These are phyloP conservation scores for Cecropterus lyciades DNA, from an alignment of 1,140 invertebrate genomes.

Conservation along the genomic window DNA sequence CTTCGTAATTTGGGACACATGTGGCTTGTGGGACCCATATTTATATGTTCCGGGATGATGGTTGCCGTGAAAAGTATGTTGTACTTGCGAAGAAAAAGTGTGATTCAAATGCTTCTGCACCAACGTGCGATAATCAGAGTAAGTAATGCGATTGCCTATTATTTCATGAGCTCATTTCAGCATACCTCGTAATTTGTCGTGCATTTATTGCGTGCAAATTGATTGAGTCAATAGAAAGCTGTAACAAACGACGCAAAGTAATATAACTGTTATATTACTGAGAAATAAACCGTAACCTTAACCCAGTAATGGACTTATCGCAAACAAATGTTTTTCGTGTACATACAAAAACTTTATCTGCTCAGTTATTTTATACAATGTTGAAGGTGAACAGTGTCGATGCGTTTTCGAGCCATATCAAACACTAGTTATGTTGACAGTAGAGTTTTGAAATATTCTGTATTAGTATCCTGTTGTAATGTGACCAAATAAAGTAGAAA, in stretches of 20 bases:
- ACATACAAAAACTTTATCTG: conserved; percentile 34
- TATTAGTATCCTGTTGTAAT: too few relatives aligned
- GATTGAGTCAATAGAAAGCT: conserved; percentile 36
- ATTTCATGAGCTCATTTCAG: conserved; percentile 25
- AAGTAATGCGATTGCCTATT: conserved; percentile 52
- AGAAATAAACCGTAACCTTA: conserved; percentile 42
- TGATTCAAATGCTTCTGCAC: conserved; percentile 87
- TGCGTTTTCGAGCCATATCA: conserved; percentile 4
- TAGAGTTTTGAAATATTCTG: too few relatives aligned
- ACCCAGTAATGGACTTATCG: conserved; percentile 44
- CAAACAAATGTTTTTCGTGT: conserved; percentile 31
- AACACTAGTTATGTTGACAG: background rate
- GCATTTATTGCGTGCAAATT: conserved; percentile 35
- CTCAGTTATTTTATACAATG: conserved; percentile 17
- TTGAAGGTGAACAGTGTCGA: conserved; percentile 19
- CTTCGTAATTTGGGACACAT: conserved; percentile 87
- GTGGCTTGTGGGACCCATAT: conserved; percentile 89
- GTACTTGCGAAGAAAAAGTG: conserved; percentile 87
- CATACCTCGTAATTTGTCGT: conserved; percentile 20
- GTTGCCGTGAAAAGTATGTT: conserved; percentile 88
- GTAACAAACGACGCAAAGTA: too few relatives aligned
- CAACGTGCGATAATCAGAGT: conserved; percentile 87
- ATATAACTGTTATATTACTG: conserved; percentile 22
- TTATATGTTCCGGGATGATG: conserved; percentile 89
- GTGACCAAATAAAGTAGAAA: too few relatives aligned